These are phyloP conservation scores for Schrankia costaestrigalis DNA, from an alignment of 2,888 invertebrate genomes.

Conservation along the genomic window DNA sequence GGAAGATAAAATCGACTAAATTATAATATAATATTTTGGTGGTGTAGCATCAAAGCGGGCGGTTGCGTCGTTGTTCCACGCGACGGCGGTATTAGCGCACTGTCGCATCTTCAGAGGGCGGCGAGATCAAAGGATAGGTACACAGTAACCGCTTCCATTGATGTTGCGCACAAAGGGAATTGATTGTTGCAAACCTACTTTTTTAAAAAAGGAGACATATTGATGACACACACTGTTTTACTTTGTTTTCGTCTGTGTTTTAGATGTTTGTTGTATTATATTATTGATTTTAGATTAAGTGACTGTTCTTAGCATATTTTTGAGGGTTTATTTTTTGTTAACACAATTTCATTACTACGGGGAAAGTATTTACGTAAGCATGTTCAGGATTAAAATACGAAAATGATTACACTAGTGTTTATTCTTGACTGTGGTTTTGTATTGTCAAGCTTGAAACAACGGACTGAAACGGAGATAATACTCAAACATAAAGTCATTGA, in stretches of 20 bases:
- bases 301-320: too few relatives aligned
- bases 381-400: too few relatives aligned
- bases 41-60: conserved; percentile 36
- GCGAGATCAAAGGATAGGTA: conserved; percentile 79
- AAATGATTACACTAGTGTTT: too few relatives aligned
- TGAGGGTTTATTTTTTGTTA: too few relatives aligned
- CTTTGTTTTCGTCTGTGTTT: conserved; percentile 21
- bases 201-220: conserved; percentile 56
- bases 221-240: conserved; percentile 66
- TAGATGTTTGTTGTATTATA: neutral
- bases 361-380: too few relatives aligned
- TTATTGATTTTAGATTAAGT: too few relatives aligned
- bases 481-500: too few relatives aligned
- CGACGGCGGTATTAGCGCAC: conserved; percentile 70
- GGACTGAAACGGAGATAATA: too few relatives aligned
- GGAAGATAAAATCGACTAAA: conserved; percentile 30
- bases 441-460: too few relatives aligned
- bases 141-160: conserved; percentile 78
- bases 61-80: conserved; percentile 58
- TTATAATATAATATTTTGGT: conserved; percentile 30
- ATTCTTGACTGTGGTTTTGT: too few relatives aligned
- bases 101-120: conserved; percentile 78
- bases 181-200: conserved; percentile 79
- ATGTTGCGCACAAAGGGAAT: conserved; percentile 79
- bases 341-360: too few relatives aligned